Evolutionary conservation across 1,140 invertebrate species (phyloP).

Genomic region (Anthonomus grandis): DNA sequence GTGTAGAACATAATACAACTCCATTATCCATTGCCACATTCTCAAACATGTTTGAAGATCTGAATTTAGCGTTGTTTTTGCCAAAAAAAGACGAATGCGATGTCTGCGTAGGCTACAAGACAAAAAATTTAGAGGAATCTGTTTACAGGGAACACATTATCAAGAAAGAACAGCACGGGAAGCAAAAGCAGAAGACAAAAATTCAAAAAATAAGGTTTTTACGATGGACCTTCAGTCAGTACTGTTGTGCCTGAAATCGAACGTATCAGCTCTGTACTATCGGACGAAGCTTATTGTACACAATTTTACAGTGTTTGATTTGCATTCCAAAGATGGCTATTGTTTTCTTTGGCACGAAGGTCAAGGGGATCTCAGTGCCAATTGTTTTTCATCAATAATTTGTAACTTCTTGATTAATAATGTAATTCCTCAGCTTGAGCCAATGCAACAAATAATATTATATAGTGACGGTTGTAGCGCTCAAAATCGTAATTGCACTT

Average conservation of each 20-base stretch:
- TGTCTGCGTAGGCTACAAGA: slow-evolving; percentile 24
- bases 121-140: slow-evolving; percentile 20
- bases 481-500: slow-evolving; percentile 27
- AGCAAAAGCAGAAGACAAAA: slow-evolving; percentile 31
- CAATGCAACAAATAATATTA: slow-evolving; percentile 6
- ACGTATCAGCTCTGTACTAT: slow-evolving; percentile 23
- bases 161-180: slow-evolving; percentile 23
- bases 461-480: slow-evolving; percentile 19
- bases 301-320: slow-evolving; percentile 21
- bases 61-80: slow-evolving; percentile 22
- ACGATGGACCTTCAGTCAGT: slow-evolving; percentile 23
- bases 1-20: slow-evolving; percentile 13
- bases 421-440: slow-evolving; percentile 3
- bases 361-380: slow-evolving; percentile 13
- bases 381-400: slow-evolving; percentile 18
- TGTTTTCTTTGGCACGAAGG: slow-evolving; percentile 26
- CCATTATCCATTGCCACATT: slow-evolving; percentile 8
- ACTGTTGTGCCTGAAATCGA: slow-evolving; percentile 21
- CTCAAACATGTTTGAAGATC: slow-evolving; percentile 16
- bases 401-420: slow-evolving; percentile 11
- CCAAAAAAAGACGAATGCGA: slow-evolving; percentile 27
- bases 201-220: slow-evolving; percentile 12
- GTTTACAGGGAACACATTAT: slow-evolving; percentile 14
- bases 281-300: slow-evolving; percentile 20
- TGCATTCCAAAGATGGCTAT: slow-evolving; percentile 8